Evolutionary conservation across 2,888 invertebrate species (phyloP), one percentile per base, ranked within the genome.

Genomic region (Alentia gelatinosa): DNA sequence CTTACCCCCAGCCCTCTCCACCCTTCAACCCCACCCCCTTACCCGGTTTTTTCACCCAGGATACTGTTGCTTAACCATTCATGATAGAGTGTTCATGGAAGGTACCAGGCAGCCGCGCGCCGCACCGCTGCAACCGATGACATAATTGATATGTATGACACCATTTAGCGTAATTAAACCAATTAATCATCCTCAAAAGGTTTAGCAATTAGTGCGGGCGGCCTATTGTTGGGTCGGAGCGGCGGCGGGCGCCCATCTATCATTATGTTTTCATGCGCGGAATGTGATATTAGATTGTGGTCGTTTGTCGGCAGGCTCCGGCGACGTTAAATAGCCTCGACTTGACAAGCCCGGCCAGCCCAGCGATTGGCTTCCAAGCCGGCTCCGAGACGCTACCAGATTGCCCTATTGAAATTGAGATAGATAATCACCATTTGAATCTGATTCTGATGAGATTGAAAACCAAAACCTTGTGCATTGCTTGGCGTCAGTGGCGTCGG

Each of bases 81-180:
- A 86, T 86, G 86, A 86, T 86, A 47, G 86, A 86, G 86, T 86
- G 86, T 42, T 47, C 86, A 23, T 12, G 86, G 50, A 47, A 19
- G 33, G 47, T 47, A 33, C 12, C n/a, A 42, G 19, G 47, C 86
- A 86, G 86, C 30, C 47, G 4, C 15, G 42, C 9, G 47, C 47
- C 47, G 47, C 86, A n/a, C 26, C 26, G 47, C 86, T 26, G 79
- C 33, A 0, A 23, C 86, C 50, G 86, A 42, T 50, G 86, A 86
- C 86, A 86, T 86, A 86, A 86, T 86, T 86, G 86, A 86, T 86
- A 86, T 86, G 86, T 86, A 86, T 86, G 42, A 86, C 86, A 86
- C 86, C 86, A 86, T 86, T 86, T 86, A 86, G 86, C 86, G 86
- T 86, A 86, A 86, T 86, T 86, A 86, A 86, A 86, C 86, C 50